These are phyloP conservation scores for Sturnus vulgaris DNA, from an alignment of 2,113 vertebrate genomes.

Conservation along the genomic window DNA sequence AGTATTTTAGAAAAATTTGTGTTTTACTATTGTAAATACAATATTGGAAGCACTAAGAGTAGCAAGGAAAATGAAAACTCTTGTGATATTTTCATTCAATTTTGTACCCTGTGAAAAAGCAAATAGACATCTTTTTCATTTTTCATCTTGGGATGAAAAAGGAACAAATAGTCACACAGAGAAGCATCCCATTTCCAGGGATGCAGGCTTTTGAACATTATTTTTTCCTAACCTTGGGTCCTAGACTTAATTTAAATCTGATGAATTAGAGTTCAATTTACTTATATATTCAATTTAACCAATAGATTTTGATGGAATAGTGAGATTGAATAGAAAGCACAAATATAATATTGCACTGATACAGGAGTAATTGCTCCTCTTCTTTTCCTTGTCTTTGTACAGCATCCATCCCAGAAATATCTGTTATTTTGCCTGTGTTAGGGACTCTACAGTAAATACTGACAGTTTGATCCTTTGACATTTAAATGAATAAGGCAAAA, in stretches of 20 bases:
- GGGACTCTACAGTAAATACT: background rate
- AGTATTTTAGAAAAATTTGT: background rate
- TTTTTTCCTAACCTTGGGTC: background rate
- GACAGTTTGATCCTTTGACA: slow-evolving; percentile 8
- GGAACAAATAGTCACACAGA: background rate
- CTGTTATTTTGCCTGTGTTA: background rate
- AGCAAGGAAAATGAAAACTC: background rate
- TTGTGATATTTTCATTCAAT: background rate
- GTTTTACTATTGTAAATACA: background rate
- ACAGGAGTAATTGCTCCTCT: background rate
- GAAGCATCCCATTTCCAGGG: background rate
- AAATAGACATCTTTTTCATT: background rate
- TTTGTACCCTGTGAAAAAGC: background rate
- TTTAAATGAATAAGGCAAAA: slow-evolving; percentile 22
- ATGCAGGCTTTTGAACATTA: background rate
- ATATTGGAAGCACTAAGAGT: background rate
- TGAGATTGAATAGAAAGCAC: background rate
- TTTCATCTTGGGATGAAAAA: background rate
- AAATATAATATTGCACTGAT: background rate
- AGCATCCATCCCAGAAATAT: background rate
- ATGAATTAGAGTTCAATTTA: background rate
- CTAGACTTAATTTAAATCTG: background rate
- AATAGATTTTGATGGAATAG: background rate
- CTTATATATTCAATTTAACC: background rate
- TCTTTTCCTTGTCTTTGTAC: background rate